Base-by-base conservation (phyloP, 2,113 vertebrate species). In the Thryonomys swinderianus region DNA sequence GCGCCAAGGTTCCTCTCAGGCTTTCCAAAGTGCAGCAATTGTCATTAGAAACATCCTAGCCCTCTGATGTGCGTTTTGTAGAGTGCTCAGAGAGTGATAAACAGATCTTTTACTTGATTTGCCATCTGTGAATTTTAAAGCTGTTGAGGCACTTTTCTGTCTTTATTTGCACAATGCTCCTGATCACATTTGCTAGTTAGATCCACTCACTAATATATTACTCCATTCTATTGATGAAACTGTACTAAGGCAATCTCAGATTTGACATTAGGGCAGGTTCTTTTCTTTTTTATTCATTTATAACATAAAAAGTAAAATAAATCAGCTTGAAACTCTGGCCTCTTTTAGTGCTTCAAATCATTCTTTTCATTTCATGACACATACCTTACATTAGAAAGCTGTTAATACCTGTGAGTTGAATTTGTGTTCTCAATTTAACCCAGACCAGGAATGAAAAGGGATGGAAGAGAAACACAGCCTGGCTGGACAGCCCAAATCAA, bases 51-150 rank as follows among this genome's bases (percentile, higher is more conserved):
- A 92, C 89, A 89, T 88, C 57, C 88, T 25, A 55, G 86, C 45
- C 91, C 93, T 90, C n/a, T 0, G 25, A 67, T 85, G 69, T 73
- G 55, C 86, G 73, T 78, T 97, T 96, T 84, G 85, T 51, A 18
- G 48, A 88, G 91, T 45, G 20, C 71, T 95, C 27, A 0, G 94
- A 93, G 94, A 91, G 89, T 78, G 89, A 96, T 93, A 95, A 96
- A 93, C 86, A 95, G 78, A 93, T 95, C 88, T 95, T 96, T 89
- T 55, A 85, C 86, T 95, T 95, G 94, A 97, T 95, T 91, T 96
- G 96, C 95, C 96, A 97, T 96, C 95, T 97, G 97, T 93, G 94
- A 78, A 81, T 94, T 69, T 93, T 74, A 91, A 93, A 95, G 96
- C 96, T 88, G 78, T 71, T 89, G 91, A 96, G 83, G 66, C 86